Evolutionary conservation across 2,888 invertebrate genomes (phyloP).

Genomic region (Carabus problematicus): DNA sequence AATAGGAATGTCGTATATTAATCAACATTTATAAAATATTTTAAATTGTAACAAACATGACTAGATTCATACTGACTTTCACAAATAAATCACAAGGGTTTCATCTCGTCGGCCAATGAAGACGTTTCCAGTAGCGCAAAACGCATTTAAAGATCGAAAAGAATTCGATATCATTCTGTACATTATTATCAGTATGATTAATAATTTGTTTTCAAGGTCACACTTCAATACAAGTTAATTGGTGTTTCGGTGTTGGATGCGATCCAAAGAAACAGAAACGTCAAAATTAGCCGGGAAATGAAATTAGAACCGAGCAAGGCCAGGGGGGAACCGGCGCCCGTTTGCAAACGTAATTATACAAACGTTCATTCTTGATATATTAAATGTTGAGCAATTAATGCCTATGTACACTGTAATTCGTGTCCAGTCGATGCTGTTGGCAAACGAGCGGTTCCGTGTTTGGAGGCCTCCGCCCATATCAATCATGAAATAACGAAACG

Average conservation of each 20-base stretch:
- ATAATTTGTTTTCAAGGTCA: slow-evolving; percentile 29
- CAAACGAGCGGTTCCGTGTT: slow-evolving; percentile 11
- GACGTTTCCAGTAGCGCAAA: slow-evolving; percentile 35
- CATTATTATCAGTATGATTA: slow-evolving; percentile 38
- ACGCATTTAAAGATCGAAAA: slow-evolving; percentile 14
- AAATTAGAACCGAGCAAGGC: slow-evolving; percentile 46
- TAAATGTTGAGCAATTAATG: slow-evolving; percentile 42
- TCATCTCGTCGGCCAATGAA: slow-evolving; percentile 38
- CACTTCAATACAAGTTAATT: slow-evolving; percentile 41
- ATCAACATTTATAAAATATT: slow-evolving; percentile 66
- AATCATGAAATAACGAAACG: slow-evolving; percentile 6
- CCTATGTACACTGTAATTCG: slow-evolving; percentile 37
- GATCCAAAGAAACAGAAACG: slow-evolving; percentile 36
- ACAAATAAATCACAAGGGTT: slow-evolving; percentile 60
- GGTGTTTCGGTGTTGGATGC: slow-evolving; percentile 43
- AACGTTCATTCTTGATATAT: slow-evolving; percentile 34
- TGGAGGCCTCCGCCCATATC: slow-evolving; percentile 4
- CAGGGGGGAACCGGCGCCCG: slow-evolving; percentile 49
- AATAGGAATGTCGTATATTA: slow-evolving; percentile 65
- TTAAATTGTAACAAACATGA: slow-evolving; percentile 65
- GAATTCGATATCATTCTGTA: slow-evolving; percentile 34
- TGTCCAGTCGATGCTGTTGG: slow-evolving; percentile 19
- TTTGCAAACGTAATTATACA: slow-evolving; percentile 20
- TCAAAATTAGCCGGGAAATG: slow-evolving; percentile 33
- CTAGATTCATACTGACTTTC: slow-evolving; percentile 63